A percentile compares a stretch with the other conserved stretches of the same genome.
phyloP scores from a whole-genome alignment of 2,797 vertebrate species.

The Crocodylus rhombifer region DNA sequence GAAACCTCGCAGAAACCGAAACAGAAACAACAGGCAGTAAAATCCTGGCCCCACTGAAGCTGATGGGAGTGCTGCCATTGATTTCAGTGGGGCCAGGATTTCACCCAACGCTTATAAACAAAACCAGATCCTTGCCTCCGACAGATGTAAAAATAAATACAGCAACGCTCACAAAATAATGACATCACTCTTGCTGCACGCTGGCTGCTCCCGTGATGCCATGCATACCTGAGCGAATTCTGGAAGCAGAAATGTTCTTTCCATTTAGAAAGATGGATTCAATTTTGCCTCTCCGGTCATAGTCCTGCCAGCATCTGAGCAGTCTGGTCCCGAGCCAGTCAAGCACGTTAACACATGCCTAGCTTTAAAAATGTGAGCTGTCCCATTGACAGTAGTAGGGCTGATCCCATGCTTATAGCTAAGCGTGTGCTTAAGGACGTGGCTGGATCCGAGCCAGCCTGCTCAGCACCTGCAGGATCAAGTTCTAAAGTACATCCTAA shows the following conservation, averaged over 20 bases:
- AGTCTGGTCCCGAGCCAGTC: not conserved
- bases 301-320: not conserved
- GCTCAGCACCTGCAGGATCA: not conserved
- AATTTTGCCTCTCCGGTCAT: not conserved
- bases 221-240: not conserved
- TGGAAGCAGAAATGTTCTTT: not conserved
- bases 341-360: not conserved
- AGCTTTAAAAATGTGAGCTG: not conserved
- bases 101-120: slow-evolving; percentile 29
- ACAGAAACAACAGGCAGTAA: not conserved
- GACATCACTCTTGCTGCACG: not conserved
- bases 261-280: not conserved
- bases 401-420: not conserved
- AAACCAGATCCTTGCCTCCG: slow-evolving; percentile 36
- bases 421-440: slow-evolving; percentile 8
- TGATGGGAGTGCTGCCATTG: slow-evolving; percentile 12
- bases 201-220: not conserved
- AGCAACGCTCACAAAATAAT: not conserved
- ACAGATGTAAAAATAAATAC: slow-evolving; percentile 36
- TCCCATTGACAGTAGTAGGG: not conserved
- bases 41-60: slow-evolving; percentile 20
- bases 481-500: slow-evolving; percentile 15
- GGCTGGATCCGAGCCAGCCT: slow-evolving; percentile 19
- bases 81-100: not conserved
- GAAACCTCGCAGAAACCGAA: slow-evolving; percentile 11